Conservation (phyloP, 2,113 vertebrate species). For the Bucco capensis region DNA sequence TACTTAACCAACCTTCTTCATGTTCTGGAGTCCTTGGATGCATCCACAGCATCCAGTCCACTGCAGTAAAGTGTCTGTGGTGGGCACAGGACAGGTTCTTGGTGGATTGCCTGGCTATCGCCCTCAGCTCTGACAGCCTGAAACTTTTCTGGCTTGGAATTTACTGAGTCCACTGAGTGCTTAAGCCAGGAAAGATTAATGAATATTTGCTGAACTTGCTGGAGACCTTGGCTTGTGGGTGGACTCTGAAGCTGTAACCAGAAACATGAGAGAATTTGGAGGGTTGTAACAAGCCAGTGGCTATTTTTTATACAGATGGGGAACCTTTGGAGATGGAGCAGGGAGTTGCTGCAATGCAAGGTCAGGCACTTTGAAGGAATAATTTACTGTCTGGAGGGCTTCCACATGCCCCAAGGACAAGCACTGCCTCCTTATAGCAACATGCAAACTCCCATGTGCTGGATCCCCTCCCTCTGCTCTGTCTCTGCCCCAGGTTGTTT, state of each 20-base stretch:
- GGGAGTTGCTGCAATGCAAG: not conserved
- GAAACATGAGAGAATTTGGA: not conserved
- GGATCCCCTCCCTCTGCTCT: fast-evolving
- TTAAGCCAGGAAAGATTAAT: not conserved
- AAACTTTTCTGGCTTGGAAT: not conserved
- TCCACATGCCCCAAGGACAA: not conserved
- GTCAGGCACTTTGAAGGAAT: not conserved
- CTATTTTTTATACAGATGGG: not conserved
- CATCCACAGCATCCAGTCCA: not conserved
- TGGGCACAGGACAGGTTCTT: not conserved
- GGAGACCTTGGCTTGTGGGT: not conserved
- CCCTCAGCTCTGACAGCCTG: not conserved
- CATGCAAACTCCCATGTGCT: not conserved
- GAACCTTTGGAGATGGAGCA: not conserved
- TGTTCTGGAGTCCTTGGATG: not conserved
- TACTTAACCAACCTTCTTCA: not conserved
- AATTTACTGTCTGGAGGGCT: not conserved
- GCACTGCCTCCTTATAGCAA: not conserved
- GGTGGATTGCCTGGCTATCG: not conserved
- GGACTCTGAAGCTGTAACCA: not conserved
- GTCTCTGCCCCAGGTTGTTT: not conserved
- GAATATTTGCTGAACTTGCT: not conserved
- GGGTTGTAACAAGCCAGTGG: fast-evolving
- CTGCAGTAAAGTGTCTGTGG: not conserved
- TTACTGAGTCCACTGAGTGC: not conserved